phyloP scores from a whole-genome alignment of 2,888 invertebrate genomes.

The Metopia argyrocephala region DNA sequence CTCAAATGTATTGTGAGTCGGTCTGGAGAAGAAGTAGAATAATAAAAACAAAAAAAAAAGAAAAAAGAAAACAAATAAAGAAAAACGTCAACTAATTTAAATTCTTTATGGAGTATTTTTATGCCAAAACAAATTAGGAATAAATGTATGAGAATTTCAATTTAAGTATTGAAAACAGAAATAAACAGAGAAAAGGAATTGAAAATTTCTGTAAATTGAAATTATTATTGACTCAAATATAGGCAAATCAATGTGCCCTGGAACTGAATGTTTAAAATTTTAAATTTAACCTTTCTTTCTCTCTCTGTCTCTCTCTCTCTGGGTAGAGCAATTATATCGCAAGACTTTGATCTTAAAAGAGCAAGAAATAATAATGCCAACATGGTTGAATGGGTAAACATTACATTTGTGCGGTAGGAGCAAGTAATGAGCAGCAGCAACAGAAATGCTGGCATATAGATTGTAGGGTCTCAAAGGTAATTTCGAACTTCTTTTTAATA shows the following conservation, averaged over 20 bases:
- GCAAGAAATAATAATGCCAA: constrained; percentile 64
- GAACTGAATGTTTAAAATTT: constrained; percentile 49
- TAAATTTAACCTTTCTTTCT: constrained; percentile 58
- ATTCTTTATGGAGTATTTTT: constrained; percentile 61
- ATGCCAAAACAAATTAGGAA: constrained; percentile 63
- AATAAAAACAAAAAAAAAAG: too few relatives aligned
- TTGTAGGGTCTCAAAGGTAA: background rate
- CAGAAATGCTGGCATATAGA: constrained; percentile 3
- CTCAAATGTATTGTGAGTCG: too few relatives aligned
- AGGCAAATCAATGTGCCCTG: constrained; percentile 39
- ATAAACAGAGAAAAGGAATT: constrained; percentile 19
- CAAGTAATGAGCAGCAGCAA: background rate
- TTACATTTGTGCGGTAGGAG: constrained; percentile 32
- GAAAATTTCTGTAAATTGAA: constrained; percentile 61
- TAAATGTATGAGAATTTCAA: constrained; percentile 48
- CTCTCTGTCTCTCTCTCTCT: too few relatives aligned
- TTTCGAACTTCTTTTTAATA: too few relatives aligned
- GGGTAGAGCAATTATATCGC: constrained; percentile 68
- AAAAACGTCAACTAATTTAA: constrained; percentile 58
- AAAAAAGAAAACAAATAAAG: background rate
- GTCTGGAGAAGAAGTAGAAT: too few relatives aligned
- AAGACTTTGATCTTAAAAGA: constrained; percentile 67
- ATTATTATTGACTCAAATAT: constrained; percentile 64
- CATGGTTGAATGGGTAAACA: constrained; percentile 35
- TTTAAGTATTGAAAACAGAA: constrained; percentile 8